These are phyloP conservation scores for Numenius arquata DNA, from an alignment of 2,113 vertebrate genomes.

Conservation along the genomic window DNA sequence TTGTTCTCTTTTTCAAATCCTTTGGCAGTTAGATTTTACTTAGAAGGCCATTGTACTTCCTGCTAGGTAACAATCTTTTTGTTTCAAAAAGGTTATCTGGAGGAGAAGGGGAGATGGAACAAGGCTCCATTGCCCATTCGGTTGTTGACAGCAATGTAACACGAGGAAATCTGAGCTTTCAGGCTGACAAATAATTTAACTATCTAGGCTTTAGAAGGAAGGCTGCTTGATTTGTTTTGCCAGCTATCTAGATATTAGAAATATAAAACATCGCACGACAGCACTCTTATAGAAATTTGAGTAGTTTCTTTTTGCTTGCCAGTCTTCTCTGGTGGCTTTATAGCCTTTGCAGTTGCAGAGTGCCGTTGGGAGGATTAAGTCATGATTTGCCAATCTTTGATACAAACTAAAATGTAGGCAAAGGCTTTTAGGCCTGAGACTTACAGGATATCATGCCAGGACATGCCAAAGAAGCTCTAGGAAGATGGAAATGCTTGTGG, in stretches of 20 bases:
- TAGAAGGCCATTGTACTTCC: not conserved
- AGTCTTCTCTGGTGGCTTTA: not conserved
- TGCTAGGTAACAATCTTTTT: not conserved
- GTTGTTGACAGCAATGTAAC: not conserved
- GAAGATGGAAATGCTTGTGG: slow-evolving; percentile 19
- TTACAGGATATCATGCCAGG: not conserved
- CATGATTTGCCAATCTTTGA: not conserved
- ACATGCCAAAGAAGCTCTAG: slow-evolving; percentile 8
- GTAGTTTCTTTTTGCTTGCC: not conserved
- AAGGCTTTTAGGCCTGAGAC: not conserved
- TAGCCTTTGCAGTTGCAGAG: not conserved
- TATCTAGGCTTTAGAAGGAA: not conserved
- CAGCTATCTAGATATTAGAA: not conserved
- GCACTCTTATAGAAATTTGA: not conserved
- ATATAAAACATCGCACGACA: not conserved
- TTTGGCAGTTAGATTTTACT: not conserved
- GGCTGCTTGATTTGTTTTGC: not conserved
- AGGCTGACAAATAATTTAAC: not conserved
- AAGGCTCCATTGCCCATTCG: not conserved
- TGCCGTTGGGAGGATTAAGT: not conserved
- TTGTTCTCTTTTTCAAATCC: not conserved
- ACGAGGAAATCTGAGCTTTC: not conserved
- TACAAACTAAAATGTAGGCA: not conserved
- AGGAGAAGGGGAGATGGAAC: not conserved
- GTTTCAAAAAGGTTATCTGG: not conserved